Percentiles rank a stretch among this genome's conserved stretches.
Evolutionary conservation across 2,888 invertebrate genomes (phyloP).

Genomic region (Papilio gigon): DNA sequence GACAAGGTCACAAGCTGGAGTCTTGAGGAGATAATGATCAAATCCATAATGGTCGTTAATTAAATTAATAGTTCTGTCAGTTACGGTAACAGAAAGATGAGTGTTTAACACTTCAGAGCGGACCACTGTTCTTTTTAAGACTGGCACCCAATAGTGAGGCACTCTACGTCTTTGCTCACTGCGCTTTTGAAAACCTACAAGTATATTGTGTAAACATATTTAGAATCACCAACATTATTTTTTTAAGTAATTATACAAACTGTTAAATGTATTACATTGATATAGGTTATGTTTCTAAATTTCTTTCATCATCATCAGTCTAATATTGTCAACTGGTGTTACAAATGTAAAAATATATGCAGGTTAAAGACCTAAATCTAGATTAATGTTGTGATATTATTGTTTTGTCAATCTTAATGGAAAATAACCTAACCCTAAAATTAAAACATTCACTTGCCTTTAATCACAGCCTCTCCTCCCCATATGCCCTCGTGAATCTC

Average conservation of each 20-base stretch:
- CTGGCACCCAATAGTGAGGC: slow-evolving; percentile 95
- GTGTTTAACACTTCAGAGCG: slow-evolving; percentile 95
- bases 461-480: slow-evolving; percentile 97
- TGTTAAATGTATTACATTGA: no score
- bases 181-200: slow-evolving; percentile 86
- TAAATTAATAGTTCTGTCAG: slow-evolving; percentile 90
- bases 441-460: slow-evolving; percentile 75
- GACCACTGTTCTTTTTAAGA: slow-evolving; percentile 89
- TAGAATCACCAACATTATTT: neutral
- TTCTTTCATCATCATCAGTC: no score
- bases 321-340: no score
- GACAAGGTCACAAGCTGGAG: slow-evolving; percentile 94
- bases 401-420: neutral
- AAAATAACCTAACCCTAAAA: neutral
- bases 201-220: neutral
- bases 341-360: neutral
- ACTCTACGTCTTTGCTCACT: slow-evolving; percentile 83
- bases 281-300: neutral
- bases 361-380: no score
- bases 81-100: slow-evolving; percentile 91
- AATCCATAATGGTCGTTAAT: slow-evolving; percentile 96
- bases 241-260: no score
- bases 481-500: slow-evolving; percentile 94
- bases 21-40: slow-evolving; percentile 97
- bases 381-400: neutral